Conservation (phyloP, 2,797 vertebrate species). For the Sebastes jordani region DNA sequence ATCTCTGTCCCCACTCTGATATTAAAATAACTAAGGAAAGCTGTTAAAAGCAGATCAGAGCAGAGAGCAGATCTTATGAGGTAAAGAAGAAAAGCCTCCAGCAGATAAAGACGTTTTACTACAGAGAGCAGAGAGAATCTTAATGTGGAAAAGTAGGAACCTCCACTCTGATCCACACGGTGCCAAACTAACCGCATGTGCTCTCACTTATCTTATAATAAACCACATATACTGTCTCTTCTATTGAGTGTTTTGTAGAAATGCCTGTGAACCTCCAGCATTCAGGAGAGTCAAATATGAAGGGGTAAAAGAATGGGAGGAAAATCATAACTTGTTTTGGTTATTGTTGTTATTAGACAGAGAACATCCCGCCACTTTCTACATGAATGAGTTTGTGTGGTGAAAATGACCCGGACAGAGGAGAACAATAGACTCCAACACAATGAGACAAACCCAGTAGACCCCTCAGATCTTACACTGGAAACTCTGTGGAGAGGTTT, state of each 20-base stretch:
- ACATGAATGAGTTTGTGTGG: slow-evolving; percentile 54
- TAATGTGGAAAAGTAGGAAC: slow-evolving; percentile 12
- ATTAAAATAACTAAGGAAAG: background rate
- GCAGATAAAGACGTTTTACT: background rate
- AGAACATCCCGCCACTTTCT: slow-evolving; percentile 71
- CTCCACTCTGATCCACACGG: slow-evolving; percentile 1
- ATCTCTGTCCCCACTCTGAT: background rate
- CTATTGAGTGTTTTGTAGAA: background rate
- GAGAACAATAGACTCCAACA: slow-evolving; percentile 53
- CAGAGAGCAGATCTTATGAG: background rate
- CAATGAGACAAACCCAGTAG: slow-evolving; percentile 17
- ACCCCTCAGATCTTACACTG: background rate
- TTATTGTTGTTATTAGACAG: background rate
- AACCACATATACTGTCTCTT: background rate
- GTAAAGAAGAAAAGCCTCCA: background rate
- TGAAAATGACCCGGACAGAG: slow-evolving; percentile 39
- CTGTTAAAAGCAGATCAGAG: background rate
- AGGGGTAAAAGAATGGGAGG: background rate
- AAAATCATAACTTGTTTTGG: background rate
- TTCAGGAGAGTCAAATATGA: background rate
- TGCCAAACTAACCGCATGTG: slow-evolving; percentile 40
- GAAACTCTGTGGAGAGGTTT: background rate
- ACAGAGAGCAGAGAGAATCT: background rate
- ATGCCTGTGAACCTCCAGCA: background rate
- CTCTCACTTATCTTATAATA: slow-evolving; percentile 32